Conservation (phyloP, 2,113 vertebrate species). For the Syngnathus floridae region DNA sequence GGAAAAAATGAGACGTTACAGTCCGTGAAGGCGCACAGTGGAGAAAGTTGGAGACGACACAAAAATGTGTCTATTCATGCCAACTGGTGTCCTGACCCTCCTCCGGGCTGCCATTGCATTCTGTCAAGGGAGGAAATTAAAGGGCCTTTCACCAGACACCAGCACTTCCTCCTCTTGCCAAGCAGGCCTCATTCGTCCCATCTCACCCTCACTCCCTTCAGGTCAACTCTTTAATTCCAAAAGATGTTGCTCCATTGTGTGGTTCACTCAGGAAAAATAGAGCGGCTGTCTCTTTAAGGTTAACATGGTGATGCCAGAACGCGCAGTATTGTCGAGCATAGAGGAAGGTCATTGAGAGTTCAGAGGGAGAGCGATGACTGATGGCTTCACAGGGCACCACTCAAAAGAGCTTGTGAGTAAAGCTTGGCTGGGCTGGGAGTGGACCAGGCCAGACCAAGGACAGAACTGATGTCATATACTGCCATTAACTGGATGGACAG, state of each 20-base stretch:
- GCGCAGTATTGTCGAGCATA: conserved; percentile 65
- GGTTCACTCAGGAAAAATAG: conserved; percentile 15
- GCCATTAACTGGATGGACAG: conserved; percentile 18
- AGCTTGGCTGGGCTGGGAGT: conserved; percentile 57
- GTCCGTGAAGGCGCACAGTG: conserved; percentile 51
- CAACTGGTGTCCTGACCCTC: conserved; percentile 70
- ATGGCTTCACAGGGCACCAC: conserved; percentile 73
- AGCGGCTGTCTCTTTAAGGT: conserved; percentile 60
- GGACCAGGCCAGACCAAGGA: conserved; percentile 20
- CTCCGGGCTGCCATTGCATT: conserved; percentile 66
- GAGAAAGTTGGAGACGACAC: conserved; percentile 66
- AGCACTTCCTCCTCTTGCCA: conserved; percentile 41
- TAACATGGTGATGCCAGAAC: conserved; percentile 63
- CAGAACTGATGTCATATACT: conserved; percentile 18
- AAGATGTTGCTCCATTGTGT: conserved; percentile 1
- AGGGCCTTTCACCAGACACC: conserved; percentile 55
- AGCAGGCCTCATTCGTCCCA: conserved; percentile 7
- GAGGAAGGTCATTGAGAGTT: conserved; percentile 86
- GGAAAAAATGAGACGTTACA: conserved; percentile 59
- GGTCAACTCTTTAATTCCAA: conserved; percentile 21
- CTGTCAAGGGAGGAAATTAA: conserved; percentile 65
- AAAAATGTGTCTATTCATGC: conserved; percentile 71
- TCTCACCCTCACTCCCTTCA: conserved; percentile 11
- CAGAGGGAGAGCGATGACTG: conserved; percentile 77
- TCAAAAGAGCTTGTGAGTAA: conserved; percentile 56